Conservation (phyloP, 2,888 invertebrate species). For the Pseudococcus viburni region DNA sequence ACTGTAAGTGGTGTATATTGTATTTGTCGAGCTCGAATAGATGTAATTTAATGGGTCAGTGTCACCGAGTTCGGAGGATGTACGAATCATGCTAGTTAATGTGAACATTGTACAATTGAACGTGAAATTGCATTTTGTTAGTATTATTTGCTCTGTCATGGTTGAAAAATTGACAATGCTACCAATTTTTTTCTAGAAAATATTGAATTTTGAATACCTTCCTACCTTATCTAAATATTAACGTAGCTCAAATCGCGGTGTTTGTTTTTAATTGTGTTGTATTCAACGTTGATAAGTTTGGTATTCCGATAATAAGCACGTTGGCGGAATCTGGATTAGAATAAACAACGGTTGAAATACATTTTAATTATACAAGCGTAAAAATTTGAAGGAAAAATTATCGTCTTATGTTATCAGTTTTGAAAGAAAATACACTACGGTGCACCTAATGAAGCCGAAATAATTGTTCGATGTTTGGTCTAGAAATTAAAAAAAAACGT, state of each 20-base stretch:
- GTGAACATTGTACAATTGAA: too few relatives aligned
- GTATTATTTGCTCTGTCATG: too few relatives aligned
- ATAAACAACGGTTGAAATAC: not conserved
- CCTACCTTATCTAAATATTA: not conserved
- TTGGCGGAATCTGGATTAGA: not conserved
- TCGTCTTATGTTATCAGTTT: not conserved
- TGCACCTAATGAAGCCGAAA: not conserved
- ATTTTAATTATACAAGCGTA: not conserved
- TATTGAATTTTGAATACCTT: too few relatives aligned
- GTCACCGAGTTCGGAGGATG: too few relatives aligned
- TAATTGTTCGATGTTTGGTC: not conserved
- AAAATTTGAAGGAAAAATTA: not conserved
- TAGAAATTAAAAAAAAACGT: not conserved
- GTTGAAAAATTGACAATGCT: too few relatives aligned
- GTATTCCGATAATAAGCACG: not conserved
- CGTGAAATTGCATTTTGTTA: too few relatives aligned
- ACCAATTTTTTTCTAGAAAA: not conserved
- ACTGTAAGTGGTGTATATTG: conserved; percentile 22
- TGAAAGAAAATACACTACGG: not conserved
- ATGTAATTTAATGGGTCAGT: too few relatives aligned
- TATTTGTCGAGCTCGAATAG: not conserved
- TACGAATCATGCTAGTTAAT: too few relatives aligned
- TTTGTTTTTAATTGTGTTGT: not conserved
- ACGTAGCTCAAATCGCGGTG: not conserved
- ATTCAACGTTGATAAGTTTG: not conserved